Base-by-base conservation (phyloP, 2,888 invertebrate genomes). In the Drosophila demipolita region DNA sequence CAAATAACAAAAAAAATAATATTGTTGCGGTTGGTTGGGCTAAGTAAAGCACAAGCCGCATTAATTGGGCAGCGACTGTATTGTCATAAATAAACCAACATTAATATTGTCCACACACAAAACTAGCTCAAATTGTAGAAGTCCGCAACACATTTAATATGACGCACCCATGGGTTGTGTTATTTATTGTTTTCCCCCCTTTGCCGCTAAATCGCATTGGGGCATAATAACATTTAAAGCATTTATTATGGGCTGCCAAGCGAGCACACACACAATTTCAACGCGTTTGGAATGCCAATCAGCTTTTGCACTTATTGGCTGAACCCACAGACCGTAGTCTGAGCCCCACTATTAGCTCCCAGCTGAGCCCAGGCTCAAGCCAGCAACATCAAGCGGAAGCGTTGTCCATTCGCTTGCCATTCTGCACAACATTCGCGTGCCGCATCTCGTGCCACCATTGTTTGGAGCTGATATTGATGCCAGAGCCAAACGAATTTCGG, bases 251-350 rank as follows among this genome's bases (percentile, higher is more conserved):
- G 59, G 68, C 50, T 59, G 20, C 54, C 58, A 71, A 64, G 45
- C 63, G 45, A 52, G 63, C 20, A 45, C 38, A 58, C 58, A 40
- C 57, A 29, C 15, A 38, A 26, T 36, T 36, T 55, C 20, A 20
- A 54, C 75, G 83, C 84, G 83, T 83, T 85, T 88, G 75, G 87
- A 72, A 85, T 85, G 89, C 87, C 82, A 84, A 83, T 86, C 84
- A 88, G 84, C 65, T 73, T 68, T 55, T 77, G 70, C 71, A 68
- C 78, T 86, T 84, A 88, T 86, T 84, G 88, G 53, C 53, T 69
- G 49, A 61, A 11, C 55, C 49, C 38, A 15, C 38, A 69, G 48
- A 32, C 59, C 66, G 61, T 63, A 58, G 53, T 48, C n/a, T 52
- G 49, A 38, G 29, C 57, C 29, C 5, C 40, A 50, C 50, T 23